phyloP scores from a whole-genome alignment of 2,888 invertebrate species.

The Cephus rjabovi region DNA sequence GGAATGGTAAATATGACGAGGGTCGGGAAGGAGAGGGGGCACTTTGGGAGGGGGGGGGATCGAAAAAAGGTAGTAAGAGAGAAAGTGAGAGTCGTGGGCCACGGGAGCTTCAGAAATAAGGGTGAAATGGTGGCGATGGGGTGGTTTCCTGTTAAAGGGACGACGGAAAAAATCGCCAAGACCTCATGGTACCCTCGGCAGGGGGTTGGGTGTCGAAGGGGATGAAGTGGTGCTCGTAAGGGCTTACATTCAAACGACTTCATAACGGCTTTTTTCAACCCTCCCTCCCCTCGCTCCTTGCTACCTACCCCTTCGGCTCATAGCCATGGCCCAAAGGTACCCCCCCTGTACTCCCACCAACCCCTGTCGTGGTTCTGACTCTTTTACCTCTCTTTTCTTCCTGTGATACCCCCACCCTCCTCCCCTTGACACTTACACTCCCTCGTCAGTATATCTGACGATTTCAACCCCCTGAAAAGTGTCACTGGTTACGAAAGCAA shows the following conservation, averaged over 20 bases:
- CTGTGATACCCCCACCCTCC: neutral
- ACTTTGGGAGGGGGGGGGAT: neutral
- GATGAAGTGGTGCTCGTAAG: constrained; percentile 16
- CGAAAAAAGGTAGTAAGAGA: neutral
- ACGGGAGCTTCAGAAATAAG: neutral
- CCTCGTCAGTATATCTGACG: neutral
- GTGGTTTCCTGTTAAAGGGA: neutral
- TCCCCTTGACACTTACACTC: neutral
- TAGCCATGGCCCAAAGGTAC: neutral
- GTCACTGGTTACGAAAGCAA: neutral
- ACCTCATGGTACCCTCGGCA: neutral
- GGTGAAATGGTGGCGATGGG: neutral
- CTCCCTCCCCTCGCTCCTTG: neutral
- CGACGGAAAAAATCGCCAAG: neutral
- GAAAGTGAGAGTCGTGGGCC: neutral
- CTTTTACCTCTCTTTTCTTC: neutral
- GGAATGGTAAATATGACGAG: neutral
- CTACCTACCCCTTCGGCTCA: neutral
- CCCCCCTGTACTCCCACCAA: neutral
- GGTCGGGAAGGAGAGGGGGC: neutral
- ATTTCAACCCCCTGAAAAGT: neutral
- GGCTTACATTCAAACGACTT: constrained; percentile 23
- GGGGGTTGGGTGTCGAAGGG: neutral
- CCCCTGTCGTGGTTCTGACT: constrained; percentile 6
- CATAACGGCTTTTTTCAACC: constrained; percentile 18